phyloP scores from a whole-genome alignment of 1,140 invertebrate genomes.

The Chironomus striatipennis region DNA sequence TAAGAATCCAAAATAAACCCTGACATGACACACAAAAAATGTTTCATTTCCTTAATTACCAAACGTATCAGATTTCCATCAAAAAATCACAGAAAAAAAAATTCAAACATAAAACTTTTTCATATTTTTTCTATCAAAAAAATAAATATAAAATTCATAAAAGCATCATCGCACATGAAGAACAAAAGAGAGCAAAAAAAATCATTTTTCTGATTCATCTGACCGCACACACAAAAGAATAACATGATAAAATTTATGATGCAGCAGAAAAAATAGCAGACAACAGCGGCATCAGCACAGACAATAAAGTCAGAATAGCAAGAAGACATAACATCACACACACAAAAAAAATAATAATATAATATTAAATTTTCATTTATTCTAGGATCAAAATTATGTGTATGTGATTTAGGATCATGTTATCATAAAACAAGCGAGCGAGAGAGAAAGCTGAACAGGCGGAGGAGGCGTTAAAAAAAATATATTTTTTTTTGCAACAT shows the following conservation, averaged over 20 bases:
- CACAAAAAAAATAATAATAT: not conserved
- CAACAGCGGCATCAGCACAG: not conserved
- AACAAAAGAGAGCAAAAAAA: not conserved
- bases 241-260: slow-evolving; percentile 1
- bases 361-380: slow-evolving; percentile 15
- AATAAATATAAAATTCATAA: no score
- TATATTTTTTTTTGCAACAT: no score
- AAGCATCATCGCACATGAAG: no score
- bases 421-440: slow-evolving; percentile 1
- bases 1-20: no score
- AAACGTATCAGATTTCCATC: no score
- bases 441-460: not conserved
- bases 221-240: not conserved
- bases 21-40: no score
- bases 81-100: no score
- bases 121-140: no score
- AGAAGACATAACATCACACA: not conserved
- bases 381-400: slow-evolving; percentile 7
- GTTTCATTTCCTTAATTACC: no score
- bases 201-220: not conserved
- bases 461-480: no score
- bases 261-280: not conserved
- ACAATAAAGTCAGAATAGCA: not conserved
- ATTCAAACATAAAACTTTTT: no score
- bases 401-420: slow-evolving; percentile 13